Conservation (phyloP, 2,888 invertebrate genomes). For the Eupsilia transversa region DNA sequence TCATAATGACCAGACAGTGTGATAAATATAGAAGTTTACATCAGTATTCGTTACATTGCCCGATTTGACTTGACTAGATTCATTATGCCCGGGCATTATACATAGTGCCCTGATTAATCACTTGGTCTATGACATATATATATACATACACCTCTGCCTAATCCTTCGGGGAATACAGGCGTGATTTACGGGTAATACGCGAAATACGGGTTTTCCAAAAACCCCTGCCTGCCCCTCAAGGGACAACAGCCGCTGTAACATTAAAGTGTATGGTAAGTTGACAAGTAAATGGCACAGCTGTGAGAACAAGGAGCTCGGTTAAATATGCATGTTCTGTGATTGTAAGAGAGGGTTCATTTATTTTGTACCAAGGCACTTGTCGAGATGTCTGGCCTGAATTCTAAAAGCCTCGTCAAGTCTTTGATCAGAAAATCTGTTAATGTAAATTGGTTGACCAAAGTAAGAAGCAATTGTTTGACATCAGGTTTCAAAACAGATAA, state of each 20-base stretch:
- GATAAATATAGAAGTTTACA: too few species aligned
- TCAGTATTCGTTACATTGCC: too few species aligned
- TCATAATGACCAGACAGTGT: too few species aligned
- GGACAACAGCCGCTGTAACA: background rate
- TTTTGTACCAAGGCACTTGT: slow-evolving; percentile 3
- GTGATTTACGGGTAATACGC: too few species aligned
- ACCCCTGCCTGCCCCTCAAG: background rate
- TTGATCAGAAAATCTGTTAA: slow-evolving; percentile 39
- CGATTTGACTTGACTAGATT: too few species aligned
- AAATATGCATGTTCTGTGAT: slow-evolving; percentile 53
- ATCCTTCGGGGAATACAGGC: too few species aligned
- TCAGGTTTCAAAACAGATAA: background rate
- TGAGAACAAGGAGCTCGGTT: slow-evolving; percentile 28
- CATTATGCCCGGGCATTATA: too few species aligned
- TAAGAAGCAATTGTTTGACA: background rate
- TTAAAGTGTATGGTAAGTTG: slow-evolving; percentile 37
- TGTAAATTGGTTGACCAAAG: slow-evolving; percentile 10
- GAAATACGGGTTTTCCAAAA: background rate
- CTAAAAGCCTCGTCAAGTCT: slow-evolving; percentile 37
- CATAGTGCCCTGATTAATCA: too few species aligned
- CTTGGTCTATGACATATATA: too few species aligned
- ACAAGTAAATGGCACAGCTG: slow-evolving; percentile 46
- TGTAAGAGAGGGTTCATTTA: slow-evolving; percentile 18
- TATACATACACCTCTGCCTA: too few species aligned
- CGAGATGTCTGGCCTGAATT: background rate